Percentiles rank a stretch among this genome's conserved stretches.
These are phyloP conservation scores for Ceriagrion tenellum DNA, from an alignment of 2,888 invertebrate genomes.

Conservation along the genomic window DNA sequence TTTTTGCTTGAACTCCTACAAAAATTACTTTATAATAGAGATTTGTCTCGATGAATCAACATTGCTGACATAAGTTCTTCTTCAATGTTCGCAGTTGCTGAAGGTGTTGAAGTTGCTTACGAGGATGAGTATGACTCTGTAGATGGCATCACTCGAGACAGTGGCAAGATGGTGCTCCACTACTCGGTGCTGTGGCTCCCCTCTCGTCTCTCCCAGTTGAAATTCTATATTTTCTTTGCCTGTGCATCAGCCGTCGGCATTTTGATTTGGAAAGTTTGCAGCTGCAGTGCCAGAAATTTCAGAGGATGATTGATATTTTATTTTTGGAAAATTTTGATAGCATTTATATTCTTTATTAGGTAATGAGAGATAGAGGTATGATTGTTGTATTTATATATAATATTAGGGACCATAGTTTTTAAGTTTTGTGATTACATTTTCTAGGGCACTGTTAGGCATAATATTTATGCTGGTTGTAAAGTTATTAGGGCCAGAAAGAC, in stretches of 20 bases:
- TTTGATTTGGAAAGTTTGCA: background rate
- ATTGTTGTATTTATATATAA: background rate
- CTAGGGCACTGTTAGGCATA: too few relatives aligned
- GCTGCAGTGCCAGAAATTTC: background rate
- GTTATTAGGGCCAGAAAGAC: too few relatives aligned
- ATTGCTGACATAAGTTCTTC: constrained; percentile 70
- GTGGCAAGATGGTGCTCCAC: constrained; percentile 80
- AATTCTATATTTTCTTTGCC: constrained; percentile 79
- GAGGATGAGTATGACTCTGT: constrained; percentile 60
- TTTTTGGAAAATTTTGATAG: background rate
- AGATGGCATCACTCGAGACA: constrained; percentile 78
- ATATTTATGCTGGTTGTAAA: too few relatives aligned
- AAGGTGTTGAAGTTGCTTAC: constrained; percentile 53
- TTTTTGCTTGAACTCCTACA: too few relatives aligned
- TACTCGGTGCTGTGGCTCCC: constrained; percentile 91
- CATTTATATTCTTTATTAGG: background rate
- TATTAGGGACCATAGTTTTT: background rate
- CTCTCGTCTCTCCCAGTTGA: constrained; percentile 83
- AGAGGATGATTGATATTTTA: background rate
- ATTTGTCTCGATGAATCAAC: too few relatives aligned
- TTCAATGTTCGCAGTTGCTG: constrained; percentile 75
- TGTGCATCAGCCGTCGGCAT: constrained; percentile 65
- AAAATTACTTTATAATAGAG: too few relatives aligned
- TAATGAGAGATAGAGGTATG: background rate
- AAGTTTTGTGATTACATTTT: background rate